A percentile compares a stretch with the other conserved stretches of the same genome.
Evolutionary conservation across 2,888 invertebrate species (phyloP).

Genomic region (Platypus cylindrus): DNA sequence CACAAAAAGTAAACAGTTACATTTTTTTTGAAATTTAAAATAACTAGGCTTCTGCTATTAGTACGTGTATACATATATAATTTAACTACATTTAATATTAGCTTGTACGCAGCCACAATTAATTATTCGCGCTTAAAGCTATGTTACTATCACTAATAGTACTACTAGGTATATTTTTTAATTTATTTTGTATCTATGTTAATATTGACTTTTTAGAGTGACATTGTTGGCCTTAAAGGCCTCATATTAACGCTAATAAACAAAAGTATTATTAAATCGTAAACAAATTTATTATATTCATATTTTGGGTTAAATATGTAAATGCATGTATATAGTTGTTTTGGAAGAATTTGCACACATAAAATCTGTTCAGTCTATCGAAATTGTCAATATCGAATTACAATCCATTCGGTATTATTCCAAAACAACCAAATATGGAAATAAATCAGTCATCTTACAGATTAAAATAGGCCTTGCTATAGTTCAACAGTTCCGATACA

Average conservation of each 20-base stretch:
- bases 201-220: slow-evolving; percentile 36
- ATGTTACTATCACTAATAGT: background rate
- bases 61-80: slow-evolving; percentile 26
- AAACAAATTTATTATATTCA: slow-evolving; percentile 21
- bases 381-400: background rate
- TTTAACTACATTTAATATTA: slow-evolving; percentile 28
- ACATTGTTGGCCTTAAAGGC: slow-evolving; percentile 24
- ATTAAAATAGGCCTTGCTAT: slow-evolving; percentile 5
- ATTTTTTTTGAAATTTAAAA: slow-evolving; percentile 27
- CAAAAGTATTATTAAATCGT: slow-evolving; percentile 24
- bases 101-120: no score
- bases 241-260: no score
- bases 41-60: slow-evolving; percentile 35
- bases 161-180: no score
- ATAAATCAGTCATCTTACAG: slow-evolving; percentile 7
- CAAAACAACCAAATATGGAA: slow-evolving; percentile 1
- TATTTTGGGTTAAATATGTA: slow-evolving; percentile 9
- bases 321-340: background rate
- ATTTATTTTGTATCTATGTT: slow-evolving; percentile 29
- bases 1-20: slow-evolving; percentile 24
- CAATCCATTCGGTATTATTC: background rate
- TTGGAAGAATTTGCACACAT: background rate
- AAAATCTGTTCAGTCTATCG: background rate
- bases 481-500: slow-evolving; percentile 4
- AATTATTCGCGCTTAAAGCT: background rate